Evolutionary conservation across 2,113 vertebrate genomes (phyloP), one percentile per base, ranked within the genome.

Genomic region (Pitta sordida): DNA sequence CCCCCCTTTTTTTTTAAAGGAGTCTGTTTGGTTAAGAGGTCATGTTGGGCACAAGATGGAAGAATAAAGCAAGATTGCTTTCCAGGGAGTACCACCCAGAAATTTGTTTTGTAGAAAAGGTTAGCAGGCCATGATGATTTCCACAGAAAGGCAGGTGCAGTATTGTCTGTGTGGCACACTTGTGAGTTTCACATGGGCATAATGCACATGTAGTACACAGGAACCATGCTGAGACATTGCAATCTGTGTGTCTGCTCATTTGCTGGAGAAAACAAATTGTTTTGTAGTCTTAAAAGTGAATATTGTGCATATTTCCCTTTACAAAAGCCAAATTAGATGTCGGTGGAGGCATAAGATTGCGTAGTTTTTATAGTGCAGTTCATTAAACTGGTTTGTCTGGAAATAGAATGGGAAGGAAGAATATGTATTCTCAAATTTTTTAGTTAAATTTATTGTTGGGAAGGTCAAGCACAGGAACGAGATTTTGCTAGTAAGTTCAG

Each of bases 81-180:
- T 95, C 83, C 90, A 92, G 92, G 90, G 92, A 96, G 74, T 90
- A 82, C 89, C 88, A 97, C 48, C 81, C 93, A 97, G 96, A 97
- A 97, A 90, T 93, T 68, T 65, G 92, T 96, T 94, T 97, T 97
- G 62, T 95, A 58, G 93, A 79, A 85, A 63, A 86, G 95, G 87
- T 87, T 93, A 95, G 86, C 76, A 83, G 94, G 79, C 83, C 52
- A 58, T 17, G 68, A 94, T 91, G 88, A 86, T 96, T 97, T 95
- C 87, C 96, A 86, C 92, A 96, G 94, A 65, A 94, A 96, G 96
- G 95, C 96, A 97, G 97, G 96, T 97, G 97, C 96, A 96, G 95
- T 88, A 96, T 94, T 95, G 88, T 95, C 83, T 11, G 15, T 88
- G 93, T 70, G 93, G 90, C 96, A 97, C 96, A 97, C 97, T 97